Evolutionary conservation across 2,888 invertebrate genomes (phyloP).

Genomic region (Sesia bembeciformis): DNA sequence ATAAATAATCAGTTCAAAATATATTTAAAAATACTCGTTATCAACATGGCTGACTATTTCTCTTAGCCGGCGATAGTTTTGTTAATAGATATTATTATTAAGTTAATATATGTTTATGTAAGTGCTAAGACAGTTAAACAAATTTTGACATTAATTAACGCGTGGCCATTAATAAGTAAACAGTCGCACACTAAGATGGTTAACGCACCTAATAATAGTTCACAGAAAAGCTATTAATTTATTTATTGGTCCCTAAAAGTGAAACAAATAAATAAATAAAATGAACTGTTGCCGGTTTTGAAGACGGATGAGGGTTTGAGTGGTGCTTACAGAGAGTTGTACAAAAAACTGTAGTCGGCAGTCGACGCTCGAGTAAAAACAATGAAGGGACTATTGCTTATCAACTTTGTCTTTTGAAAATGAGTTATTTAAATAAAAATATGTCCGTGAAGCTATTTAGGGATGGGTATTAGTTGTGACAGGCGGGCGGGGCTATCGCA

Average conservation of each 20-base stretch:
- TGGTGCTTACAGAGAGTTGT: conserved; percentile 8
- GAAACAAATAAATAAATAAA: conserved; percentile 18
- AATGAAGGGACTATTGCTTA: conserved; percentile 19
- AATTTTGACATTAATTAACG: no score
- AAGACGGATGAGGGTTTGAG: conserved; percentile 51
- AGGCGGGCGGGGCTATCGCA: conserved; percentile 31
- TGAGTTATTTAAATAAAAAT: conserved; percentile 37
- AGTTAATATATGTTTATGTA: no score
- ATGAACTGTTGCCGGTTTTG: conserved; percentile 11
- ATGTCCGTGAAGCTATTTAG: conserved; percentile 7
- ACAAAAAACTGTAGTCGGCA: background rate
- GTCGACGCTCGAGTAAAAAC: background rate
- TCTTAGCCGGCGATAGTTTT: no score
- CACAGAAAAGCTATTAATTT: conserved; percentile 41
- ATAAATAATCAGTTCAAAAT: no score
- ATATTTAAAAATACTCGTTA: no score
- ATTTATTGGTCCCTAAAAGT: conserved; percentile 32
- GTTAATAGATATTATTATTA: no score
- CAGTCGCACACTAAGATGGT: no score
- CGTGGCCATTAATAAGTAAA: no score
- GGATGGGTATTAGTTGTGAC: conserved; percentile 18
- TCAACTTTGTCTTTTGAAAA: conserved; percentile 22
- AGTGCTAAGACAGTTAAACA: no score
- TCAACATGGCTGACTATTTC: no score
- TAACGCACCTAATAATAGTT: conserved; percentile 9